A percentile compares a stretch with the other conserved stretches of the same genome.
These are phyloP conservation scores for Myiothlypis coronata DNA, from an alignment of 2,797 vertebrate genomes.

Conservation along the genomic window DNA sequence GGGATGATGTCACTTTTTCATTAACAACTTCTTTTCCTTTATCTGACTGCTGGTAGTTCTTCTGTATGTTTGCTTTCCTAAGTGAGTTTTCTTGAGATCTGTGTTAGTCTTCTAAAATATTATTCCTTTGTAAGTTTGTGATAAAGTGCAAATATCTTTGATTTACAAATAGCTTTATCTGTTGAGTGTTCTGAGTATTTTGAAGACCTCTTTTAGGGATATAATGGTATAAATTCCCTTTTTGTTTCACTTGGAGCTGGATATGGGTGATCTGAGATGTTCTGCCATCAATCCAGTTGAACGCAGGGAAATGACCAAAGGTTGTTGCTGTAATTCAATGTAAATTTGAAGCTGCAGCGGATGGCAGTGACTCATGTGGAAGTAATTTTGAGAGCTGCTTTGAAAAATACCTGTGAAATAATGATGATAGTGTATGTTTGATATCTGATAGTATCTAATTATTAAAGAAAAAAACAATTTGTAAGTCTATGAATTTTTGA, in stretches of 20 bases:
- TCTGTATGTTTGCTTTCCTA: background rate
- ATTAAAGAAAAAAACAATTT: background rate
- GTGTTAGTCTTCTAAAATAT: background rate
- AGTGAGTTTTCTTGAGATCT: background rate
- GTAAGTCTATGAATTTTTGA: background rate
- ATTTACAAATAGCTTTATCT: background rate
- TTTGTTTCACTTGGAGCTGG: background rate
- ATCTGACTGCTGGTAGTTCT: background rate
- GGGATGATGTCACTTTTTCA: background rate
- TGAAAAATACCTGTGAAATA: background rate
- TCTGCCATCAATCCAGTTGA: background rate
- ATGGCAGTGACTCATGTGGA: background rate
- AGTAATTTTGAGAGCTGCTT: background rate
- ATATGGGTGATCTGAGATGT: background rate
- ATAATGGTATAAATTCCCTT: background rate
- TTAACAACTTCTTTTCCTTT: background rate
- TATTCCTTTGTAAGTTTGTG: background rate
- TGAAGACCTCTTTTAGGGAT: background rate
- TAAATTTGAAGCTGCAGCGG: background rate
- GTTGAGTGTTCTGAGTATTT: background rate
- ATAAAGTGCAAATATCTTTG: background rate
- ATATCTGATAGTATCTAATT: background rate
- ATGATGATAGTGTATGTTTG: background rate
- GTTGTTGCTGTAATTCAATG: background rate
- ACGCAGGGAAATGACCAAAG: background rate